Percentiles rank a stretch among this genome's conserved stretches.
phyloP scores from a whole-genome alignment of 2,113 vertebrate species.

The Gadus macrocephalus region DNA sequence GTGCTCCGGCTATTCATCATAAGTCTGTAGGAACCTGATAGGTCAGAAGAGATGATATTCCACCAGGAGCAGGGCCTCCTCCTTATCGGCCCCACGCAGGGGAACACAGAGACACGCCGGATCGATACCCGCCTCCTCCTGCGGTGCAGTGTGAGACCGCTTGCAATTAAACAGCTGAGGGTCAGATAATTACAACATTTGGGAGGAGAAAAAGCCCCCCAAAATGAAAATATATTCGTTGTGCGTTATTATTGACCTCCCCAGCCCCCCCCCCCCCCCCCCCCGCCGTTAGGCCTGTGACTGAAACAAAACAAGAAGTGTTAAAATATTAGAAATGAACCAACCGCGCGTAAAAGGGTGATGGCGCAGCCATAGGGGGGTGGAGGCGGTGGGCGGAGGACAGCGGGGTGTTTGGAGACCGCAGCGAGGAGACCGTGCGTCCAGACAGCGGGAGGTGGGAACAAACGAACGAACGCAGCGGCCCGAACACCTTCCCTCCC shows the following conservation, averaged over 20 bases:
- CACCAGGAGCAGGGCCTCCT: conserved; percentile 77
- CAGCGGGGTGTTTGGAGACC: too few species aligned
- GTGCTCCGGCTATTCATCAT: conserved; percentile 92
- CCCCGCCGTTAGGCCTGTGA: too few species aligned
- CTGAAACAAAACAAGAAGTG: too few species aligned
- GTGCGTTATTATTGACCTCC: conserved; percentile 7
- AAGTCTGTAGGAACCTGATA: conserved; percentile 95
- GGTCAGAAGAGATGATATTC: conserved; percentile 99
- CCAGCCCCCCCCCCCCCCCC: conserved; percentile 2
- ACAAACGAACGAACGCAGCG: conserved; percentile 35
- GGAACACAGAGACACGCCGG: conserved; percentile 85
- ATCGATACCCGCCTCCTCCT: conserved; percentile 78
- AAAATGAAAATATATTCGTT: conserved; percentile 27
- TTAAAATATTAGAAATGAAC: too few species aligned
- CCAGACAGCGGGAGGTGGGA: conserved; percentile 49
- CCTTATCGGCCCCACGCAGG: conserved; percentile 97
- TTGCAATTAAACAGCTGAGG: conserved; percentile 95
- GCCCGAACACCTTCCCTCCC: conserved; percentile 57
- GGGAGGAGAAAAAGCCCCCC: conserved; percentile 32
- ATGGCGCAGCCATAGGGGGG: too few species aligned
- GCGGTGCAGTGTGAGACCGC: conserved; percentile 83
- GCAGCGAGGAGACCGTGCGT: too few species aligned
- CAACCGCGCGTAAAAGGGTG: too few species aligned
- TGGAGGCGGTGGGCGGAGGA: too few species aligned
- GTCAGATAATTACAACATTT: conserved; percentile 87